Percentiles rank a stretch among this genome's conserved stretches.
Evolutionary conservation across 2,797 vertebrate genomes (phyloP).

Genomic region (Eulemur coronatus): DNA sequence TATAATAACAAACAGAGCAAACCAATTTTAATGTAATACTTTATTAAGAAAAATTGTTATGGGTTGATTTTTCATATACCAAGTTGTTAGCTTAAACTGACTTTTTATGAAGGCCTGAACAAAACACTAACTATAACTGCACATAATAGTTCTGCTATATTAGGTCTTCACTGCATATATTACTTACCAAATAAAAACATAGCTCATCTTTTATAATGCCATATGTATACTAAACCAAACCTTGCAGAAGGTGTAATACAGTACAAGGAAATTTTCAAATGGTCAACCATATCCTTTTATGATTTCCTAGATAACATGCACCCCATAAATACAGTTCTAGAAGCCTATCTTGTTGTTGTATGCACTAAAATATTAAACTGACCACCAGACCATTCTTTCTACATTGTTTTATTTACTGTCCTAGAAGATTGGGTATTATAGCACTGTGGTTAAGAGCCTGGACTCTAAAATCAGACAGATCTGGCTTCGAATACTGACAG

Average conservation of each 20-base stretch:
- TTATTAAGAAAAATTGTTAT: conserved; percentile 46
- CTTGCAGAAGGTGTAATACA: not conserved
- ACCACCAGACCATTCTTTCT: not conserved
- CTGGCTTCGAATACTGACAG: not conserved
- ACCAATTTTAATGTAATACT: conserved; percentile 47
- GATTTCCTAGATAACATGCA: conserved; percentile 33
- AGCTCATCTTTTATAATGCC: conserved; percentile 2
- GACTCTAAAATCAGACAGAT: not conserved
- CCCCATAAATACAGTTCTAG: not conserved
- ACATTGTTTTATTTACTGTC: conserved; percentile 9
- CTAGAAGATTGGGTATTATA: not conserved
- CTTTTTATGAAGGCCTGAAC: conserved; percentile 18
- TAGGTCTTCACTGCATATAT: conserved; percentile 38
- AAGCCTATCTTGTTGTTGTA: not conserved
- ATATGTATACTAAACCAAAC: conserved; percentile 17
- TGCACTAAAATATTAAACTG: conserved; percentile 20
- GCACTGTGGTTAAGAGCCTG: not conserved
- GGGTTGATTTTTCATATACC: not conserved
- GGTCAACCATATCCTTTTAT: conserved; percentile 9
- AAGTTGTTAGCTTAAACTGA: conserved; percentile 31
- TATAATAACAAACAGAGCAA: conserved; percentile 24
- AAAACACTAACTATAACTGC: conserved; percentile 14
- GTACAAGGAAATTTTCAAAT: conserved; percentile 7
- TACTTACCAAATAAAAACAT: conserved; percentile 49
- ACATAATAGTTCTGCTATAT: conserved; percentile 1